Conservation (phyloP, 1,140 invertebrate genomes). For the Caenorhabditis tropicalis region DNA sequence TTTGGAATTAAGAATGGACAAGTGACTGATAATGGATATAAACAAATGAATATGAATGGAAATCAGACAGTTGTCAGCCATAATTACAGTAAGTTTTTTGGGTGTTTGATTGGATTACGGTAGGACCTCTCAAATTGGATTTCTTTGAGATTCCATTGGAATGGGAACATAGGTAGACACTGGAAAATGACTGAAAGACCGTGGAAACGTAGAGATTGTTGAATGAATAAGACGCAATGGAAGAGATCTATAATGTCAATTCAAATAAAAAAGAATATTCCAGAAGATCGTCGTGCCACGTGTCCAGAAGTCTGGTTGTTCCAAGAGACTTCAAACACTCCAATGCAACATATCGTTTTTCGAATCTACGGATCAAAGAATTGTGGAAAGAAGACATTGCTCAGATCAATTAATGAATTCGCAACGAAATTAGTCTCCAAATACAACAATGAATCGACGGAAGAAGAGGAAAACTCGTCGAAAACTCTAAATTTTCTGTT, state of each 20-base stretch:
- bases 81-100: conserved; percentile 9
- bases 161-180: too few species aligned
- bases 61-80: not conserved
- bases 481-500: not conserved
- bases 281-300: conserved; percentile 27
- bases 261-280: not conserved
- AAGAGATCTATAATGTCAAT: too few species aligned
- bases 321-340: conserved; percentile 2
- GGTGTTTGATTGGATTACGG: too few species aligned
- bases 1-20: conserved; percentile 17
- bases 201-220: too few species aligned
- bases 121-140: too few species aligned
- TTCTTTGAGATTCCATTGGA: too few species aligned
- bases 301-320: conserved; percentile 23
- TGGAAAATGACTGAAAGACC: too few species aligned
- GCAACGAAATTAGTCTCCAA: not conserved
- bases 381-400: not conserved
- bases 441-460: not conserved
- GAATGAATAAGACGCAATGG: too few species aligned
- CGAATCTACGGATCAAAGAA: conserved; percentile 13
- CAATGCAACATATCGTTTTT: conserved; percentile 18
- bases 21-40: conserved; percentile 15
- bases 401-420: not conserved
- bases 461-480: not conserved
- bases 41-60: not conserved